Conservation (phyloP, 2,888 invertebrate genomes). For the Leptothorax acervorum region DNA sequence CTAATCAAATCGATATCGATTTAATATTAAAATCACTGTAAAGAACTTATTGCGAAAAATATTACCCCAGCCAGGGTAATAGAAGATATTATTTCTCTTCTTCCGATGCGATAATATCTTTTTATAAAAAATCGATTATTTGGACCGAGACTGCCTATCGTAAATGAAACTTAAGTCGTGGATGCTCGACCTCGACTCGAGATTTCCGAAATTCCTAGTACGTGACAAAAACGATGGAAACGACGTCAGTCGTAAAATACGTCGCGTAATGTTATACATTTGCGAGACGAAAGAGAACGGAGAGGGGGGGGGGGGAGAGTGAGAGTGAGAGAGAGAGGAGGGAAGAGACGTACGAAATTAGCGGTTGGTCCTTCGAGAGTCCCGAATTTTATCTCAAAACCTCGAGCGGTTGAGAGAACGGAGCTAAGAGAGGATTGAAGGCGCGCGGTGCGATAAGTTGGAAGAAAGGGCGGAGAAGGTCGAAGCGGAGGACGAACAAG, state of each 20-base stretch:
- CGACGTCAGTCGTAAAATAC: conserved; percentile 36
- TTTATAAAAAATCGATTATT: not conserved
- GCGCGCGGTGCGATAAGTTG: conserved; percentile 30
- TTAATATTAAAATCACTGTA: no score
- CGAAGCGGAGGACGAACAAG: conserved; percentile 52
- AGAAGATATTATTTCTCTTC: not conserved
- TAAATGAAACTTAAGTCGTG: not conserved
- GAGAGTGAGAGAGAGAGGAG: not conserved
- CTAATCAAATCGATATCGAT: no score
- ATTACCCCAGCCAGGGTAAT: no score
- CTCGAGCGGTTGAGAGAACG: conserved; percentile 36
- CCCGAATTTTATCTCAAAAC: conserved; percentile 47
- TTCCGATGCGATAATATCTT: not conserved
- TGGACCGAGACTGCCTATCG: not conserved
- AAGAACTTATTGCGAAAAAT: no score
- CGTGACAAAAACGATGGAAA: conserved; percentile 16
- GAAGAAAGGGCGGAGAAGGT: conserved; percentile 55
- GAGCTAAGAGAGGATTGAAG: conserved; percentile 45
- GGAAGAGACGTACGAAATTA: conserved; percentile 29
- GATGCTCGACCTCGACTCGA: not conserved
- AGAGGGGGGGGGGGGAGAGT: not conserved
- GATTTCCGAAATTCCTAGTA: conserved; percentile 28
- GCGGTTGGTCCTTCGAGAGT: conserved; percentile 46
- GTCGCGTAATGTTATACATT: conserved; percentile 39
- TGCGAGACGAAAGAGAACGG: conserved; percentile 41